Evolutionary conservation across 2,888 invertebrate species (phyloP), one percentile per base, ranked within the genome.

Genomic region (Sinohyriopsis cumingii): DNA sequence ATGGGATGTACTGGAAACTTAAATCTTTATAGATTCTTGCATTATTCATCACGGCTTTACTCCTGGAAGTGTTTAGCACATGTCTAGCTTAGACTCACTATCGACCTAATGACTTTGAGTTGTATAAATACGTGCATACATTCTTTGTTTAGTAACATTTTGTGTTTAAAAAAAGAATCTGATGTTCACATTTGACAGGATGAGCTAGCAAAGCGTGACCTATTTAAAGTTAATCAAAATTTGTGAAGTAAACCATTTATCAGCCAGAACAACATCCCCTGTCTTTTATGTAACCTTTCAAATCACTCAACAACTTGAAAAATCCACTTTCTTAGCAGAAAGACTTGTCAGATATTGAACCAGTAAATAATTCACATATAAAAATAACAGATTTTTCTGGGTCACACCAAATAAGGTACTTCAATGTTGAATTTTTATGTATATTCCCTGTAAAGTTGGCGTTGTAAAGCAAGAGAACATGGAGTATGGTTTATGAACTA

Each of bases 401-500:
- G 28, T 28, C 28, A 15, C 65, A 62, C 24, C 67, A 69, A 62
- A 72, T 56, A n/a, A 75, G 63, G n/a, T 59, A 56, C 24, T 75
- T 75, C 53, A 28, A 55, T 19, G 67, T 72, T 28, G 63, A 67
- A 33, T 24, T 45, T 45, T 20, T 64, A 69, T 56, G 64, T 71
- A 6, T 28, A 71, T 19, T 73, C 67, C 33, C 63, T 62, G 62
- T 69, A 69, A 20, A 68, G 19, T 64, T 72, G 72, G 55, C 69
- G 64, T 53, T 76, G 73, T 19, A 56, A 24, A 15, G n/a, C 25
- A 18, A 73, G 45, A 22, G 71, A 55, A 60, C 55, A 53, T 20
- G 73, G 73, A n/a, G 28, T 59, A 55, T 72, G 61, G n/a, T 53
- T 71, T 65, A 69, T 73, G 5, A 76, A 22, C 5, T 28, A 60